phyloP scores from a whole-genome alignment of 2,888 invertebrate genomes.

The Euzophera pinguis region DNA sequence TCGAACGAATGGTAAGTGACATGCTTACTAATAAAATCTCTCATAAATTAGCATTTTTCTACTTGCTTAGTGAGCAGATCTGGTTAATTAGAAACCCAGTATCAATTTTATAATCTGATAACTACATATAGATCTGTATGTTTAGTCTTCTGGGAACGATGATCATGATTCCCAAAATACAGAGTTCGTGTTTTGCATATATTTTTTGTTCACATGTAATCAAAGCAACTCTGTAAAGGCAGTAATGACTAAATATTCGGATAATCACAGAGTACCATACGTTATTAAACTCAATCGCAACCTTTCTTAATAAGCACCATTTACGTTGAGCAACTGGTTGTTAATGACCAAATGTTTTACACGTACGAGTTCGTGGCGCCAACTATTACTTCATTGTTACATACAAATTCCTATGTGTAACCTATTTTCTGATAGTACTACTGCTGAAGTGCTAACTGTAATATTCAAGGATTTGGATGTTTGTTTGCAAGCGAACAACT shows the following conservation, averaged over 20 bases:
- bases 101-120: too few relatives aligned
- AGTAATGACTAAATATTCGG: conserved; percentile 23
- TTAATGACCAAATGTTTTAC: conserved; percentile 10
- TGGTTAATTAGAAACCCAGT: too few relatives aligned
- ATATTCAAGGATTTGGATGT: too few relatives aligned
- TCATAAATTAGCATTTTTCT: too few relatives aligned
- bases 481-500: too few relatives aligned
- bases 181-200: too few relatives aligned
- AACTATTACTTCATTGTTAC: conserved; percentile 3
- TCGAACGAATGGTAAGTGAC: background rate
- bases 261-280: conserved; percentile 18
- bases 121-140: too few relatives aligned
- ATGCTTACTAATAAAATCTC: too few relatives aligned
- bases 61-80: too few relatives aligned
- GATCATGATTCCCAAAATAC: too few relatives aligned
- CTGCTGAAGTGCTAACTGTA: background rate
- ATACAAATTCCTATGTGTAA: conserved; percentile 5
- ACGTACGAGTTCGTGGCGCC: conserved; percentile 5
- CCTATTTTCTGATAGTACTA: conserved; percentile 9
- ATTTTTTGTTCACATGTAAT: too few relatives aligned
- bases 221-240: background rate
- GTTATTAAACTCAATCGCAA: conserved; percentile 17
- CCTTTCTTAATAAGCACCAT: conserved; percentile 1
- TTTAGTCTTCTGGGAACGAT: too few relatives aligned
- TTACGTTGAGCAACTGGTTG: conserved; percentile 3